Conservation (phyloP, 2,888 invertebrate species). For the Drosophila emarginata region DNA sequence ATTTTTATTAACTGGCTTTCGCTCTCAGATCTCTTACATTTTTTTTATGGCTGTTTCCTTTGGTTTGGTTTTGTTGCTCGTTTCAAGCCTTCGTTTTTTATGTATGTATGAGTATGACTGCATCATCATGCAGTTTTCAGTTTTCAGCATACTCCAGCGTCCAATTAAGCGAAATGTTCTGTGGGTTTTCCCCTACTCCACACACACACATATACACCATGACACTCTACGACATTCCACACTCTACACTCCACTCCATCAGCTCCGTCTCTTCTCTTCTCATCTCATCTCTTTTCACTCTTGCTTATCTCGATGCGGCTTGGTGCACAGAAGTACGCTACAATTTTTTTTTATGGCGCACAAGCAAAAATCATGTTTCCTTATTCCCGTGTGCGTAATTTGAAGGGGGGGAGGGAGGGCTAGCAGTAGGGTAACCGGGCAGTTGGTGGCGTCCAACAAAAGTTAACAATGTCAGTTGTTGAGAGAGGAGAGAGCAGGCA, state of each 20-base stretch:
- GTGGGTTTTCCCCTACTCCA: slow-evolving; percentile 28
- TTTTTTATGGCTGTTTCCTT: neutral
- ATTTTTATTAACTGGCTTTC: slow-evolving; percentile 71
- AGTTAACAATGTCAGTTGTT: slow-evolving; percentile 60
- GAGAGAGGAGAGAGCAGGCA: slow-evolving; percentile 12
- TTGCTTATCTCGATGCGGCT: slow-evolving; percentile 42
- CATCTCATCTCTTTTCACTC: neutral
- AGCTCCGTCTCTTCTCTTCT: too few relatives aligned
- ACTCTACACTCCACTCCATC: too few relatives aligned
- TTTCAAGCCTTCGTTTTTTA: slow-evolving; percentile 33
- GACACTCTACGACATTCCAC: too few relatives aligned
- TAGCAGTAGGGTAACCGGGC: neutral
- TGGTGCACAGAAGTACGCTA: slow-evolving; percentile 69
- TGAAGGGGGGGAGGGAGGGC: slow-evolving; percentile 45
- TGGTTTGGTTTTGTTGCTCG: neutral
- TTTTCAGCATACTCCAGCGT: slow-evolving; percentile 69
- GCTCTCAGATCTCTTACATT: neutral
- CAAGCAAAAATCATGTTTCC: slow-evolving; percentile 79
- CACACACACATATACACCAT: neutral
- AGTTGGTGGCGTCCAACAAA: slow-evolving; percentile 26
- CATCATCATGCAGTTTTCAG: slow-evolving; percentile 66
- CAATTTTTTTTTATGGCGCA: slow-evolving; percentile 74
- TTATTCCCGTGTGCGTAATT: slow-evolving; percentile 78
- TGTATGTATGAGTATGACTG: slow-evolving; percentile 55
- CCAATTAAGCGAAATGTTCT: slow-evolving; percentile 73